Base-by-base conservation (phyloP, 2,888 invertebrate genomes). In the Agrenia bidenticulata region DNA sequence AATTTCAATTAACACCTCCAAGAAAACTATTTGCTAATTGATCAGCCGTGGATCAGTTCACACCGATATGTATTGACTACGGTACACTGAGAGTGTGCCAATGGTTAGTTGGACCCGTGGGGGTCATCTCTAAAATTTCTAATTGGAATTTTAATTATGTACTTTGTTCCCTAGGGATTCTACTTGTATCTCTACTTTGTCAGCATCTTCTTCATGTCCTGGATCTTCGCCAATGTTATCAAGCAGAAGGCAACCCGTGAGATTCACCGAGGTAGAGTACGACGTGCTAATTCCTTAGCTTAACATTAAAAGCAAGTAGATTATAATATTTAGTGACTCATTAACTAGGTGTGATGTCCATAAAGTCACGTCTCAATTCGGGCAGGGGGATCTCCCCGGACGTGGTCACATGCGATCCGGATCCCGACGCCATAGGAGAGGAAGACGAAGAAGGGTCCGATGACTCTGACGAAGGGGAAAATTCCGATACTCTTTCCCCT, bases 161-260 rank as follows among this genome's bases (percentile, higher is more conserved):
- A n/a, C n/a, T n/a, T 24, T 42, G 49, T 51, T 19, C 81, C 82
- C 69, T 84, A 91, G 86, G 90, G 88, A 7, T 92, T 90, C 82
- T 92, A 92, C 81, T 82, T 92, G 71, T 92, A 92, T 80, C 84
- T 92, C 73, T 92, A 92, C 81, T 86, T 90, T 77, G 90, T 90
- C 70, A 91, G 91, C 78, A 92, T 92, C 86, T 83, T 88, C 66
- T 92, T 92, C 79, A 83, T 92, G 58, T 83, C 90, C 63, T 90
- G 90, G 80, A 91, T 91, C 86, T 92, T 92, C 78, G 86, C 87
- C 57, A 90, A 90, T 66, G 82, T 92, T 74, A 82, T 89, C 23
- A 84, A 88, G 79, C 85, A 87, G 65, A 73, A 74, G 62, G 75
- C 77, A 11, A 63, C 70, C 77, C 60, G 64, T 21, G 64, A 63